phyloP scores from a whole-genome alignment of 1,140 invertebrate species.

The Drosophila bifasciata region DNA sequence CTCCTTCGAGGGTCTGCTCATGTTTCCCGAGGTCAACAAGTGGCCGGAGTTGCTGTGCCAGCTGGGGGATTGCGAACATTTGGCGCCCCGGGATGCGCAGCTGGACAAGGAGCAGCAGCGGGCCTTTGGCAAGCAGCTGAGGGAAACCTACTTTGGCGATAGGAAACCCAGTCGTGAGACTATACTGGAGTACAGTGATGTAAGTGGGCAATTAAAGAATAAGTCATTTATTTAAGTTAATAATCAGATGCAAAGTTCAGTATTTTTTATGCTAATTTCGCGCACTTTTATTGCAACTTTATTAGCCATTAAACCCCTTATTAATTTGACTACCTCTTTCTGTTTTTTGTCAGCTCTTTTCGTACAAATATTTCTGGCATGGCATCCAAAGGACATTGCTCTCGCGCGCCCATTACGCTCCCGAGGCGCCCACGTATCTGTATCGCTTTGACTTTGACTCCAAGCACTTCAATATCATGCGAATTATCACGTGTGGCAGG shows the following conservation, averaged over 20 bases:
- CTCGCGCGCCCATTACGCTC: slow-evolving; percentile 70
- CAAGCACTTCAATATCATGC: slow-evolving; percentile 75
- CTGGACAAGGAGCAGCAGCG: slow-evolving; percentile 61
- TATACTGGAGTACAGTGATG: slow-evolving; percentile 79
- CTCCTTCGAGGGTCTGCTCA: slow-evolving; percentile 83
- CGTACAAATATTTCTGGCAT: slow-evolving; percentile 84
- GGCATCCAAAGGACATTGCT: slow-evolving; percentile 83
- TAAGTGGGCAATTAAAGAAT: slow-evolving; percentile 36
- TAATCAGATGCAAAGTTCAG: too few relatives aligned
- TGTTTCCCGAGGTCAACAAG: slow-evolving; percentile 72
- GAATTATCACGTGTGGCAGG: slow-evolving; percentile 83
- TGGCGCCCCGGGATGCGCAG: slow-evolving; percentile 67
- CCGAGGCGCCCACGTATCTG: slow-evolving; percentile 83
- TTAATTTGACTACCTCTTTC: too few relatives aligned
- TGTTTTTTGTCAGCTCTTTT: slow-evolving; percentile 69
- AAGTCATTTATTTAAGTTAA: too few relatives aligned
- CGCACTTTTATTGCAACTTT: too few relatives aligned
- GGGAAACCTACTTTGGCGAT: slow-evolving; percentile 66
- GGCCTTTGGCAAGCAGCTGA: slow-evolving; percentile 56
- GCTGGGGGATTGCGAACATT: slow-evolving; percentile 64
- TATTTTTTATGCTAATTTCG: too few relatives aligned
- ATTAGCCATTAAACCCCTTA: too few relatives aligned
- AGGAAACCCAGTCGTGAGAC: slow-evolving; percentile 55
- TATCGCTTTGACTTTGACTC: slow-evolving; percentile 85
- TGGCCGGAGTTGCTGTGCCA: slow-evolving; percentile 69